These are phyloP conservation scores for Ataeniobius toweri DNA, from an alignment of 2,797 vertebrate genomes.

Conservation along the genomic window DNA sequence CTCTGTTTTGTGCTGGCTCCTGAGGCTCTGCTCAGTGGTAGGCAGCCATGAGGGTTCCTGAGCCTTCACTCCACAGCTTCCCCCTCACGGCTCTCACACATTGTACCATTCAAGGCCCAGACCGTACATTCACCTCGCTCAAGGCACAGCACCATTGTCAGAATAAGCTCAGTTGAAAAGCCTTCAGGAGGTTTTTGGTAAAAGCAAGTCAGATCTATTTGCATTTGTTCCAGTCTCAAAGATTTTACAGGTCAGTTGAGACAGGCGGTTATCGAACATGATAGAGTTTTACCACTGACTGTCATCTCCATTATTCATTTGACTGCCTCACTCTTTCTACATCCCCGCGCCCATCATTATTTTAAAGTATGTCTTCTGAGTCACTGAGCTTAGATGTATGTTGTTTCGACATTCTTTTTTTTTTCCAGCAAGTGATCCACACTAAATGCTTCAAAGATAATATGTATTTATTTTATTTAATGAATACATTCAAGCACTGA, in stretches of 20 bases:
- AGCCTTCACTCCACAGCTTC: constrained; percentile 54
- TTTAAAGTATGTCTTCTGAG: constrained; percentile 15
- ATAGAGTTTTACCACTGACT: constrained; percentile 43
- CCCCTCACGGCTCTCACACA: constrained; percentile 68
- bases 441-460: background rate
- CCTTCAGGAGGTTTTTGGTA: constrained; percentile 77
- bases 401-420: background rate
- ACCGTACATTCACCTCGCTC: constrained; percentile 79
- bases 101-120: constrained; percentile 69
- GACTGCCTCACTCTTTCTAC: constrained; percentile 8
- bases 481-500: background rate
- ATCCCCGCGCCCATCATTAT: constrained; percentile 11
- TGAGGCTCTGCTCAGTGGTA: constrained; percentile 36
- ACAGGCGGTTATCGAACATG: constrained; percentile 53
- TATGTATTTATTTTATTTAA: background rate
- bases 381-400: background rate
- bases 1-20: constrained; percentile 33
- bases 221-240: constrained; percentile 90
- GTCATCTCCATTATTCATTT: constrained; percentile 31
- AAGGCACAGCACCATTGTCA: constrained; percentile 80
- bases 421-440: background rate
- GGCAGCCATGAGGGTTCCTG: constrained; percentile 51
- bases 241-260: constrained; percentile 90
- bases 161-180: constrained; percentile 82
- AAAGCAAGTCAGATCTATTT: constrained; percentile 87